A percentile compares a stretch with the other conserved stretches of the same genome.
phyloP scores from a whole-genome alignment of 2,888 invertebrate species.

The Agrochola macilenta region DNA sequence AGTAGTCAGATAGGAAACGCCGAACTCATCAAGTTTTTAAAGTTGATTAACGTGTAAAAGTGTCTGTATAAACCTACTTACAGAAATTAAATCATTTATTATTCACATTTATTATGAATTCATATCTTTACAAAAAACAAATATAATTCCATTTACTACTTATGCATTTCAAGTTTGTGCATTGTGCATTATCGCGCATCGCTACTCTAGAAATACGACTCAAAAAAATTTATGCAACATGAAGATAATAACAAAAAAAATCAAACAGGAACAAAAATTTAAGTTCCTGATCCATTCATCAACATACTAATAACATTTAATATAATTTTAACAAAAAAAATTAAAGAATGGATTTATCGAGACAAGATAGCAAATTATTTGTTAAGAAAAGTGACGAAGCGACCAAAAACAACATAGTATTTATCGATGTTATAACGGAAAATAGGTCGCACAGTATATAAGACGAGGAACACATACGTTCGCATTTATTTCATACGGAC shows the following conservation, averaged over 20 bases:
- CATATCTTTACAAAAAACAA: neutral
- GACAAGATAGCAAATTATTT: neutral
- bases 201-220: neutral
- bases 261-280: neutral
- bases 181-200: neutral
- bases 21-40: no score
- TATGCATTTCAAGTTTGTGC: neutral
- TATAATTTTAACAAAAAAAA: neutral
- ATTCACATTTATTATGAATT: no score
- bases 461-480: slow-evolving; percentile 33
- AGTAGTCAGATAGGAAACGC: no score
- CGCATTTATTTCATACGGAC: slow-evolving; percentile 45
- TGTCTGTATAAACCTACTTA: no score
- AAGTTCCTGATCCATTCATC: slow-evolving; percentile 12
- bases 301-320: neutral
- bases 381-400: neutral
- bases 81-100: no score
- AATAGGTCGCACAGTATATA: slow-evolving; percentile 58
- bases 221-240: neutral
- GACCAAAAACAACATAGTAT: neutral
- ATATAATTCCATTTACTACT: neutral
- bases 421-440: slow-evolving; percentile 7
- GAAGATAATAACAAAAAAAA: neutral
- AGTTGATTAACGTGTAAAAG: no score
- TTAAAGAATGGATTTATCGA: neutral